Percentiles rank a stretch among this genome's conserved stretches.
Conservation (phyloP, 1,140 invertebrate genomes). For the Zaprionus inermis region DNA sequence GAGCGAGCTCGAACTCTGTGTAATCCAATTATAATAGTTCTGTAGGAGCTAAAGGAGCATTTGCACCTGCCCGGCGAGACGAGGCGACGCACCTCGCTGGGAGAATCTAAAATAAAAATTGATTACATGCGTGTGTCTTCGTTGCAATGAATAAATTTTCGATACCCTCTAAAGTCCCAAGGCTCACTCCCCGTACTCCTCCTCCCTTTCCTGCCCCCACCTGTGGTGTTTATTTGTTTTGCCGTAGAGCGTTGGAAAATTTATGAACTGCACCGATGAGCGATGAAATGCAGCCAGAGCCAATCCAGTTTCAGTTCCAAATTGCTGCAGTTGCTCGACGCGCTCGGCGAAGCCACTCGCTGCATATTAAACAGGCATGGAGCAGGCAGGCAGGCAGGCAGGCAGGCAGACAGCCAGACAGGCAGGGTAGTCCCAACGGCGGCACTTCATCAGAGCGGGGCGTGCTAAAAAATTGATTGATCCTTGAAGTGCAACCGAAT, state of each 20-base stretch:
- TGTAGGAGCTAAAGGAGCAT: constrained; percentile 39
- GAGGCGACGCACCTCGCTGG: constrained; percentile 8
- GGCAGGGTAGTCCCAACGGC: constrained; percentile 59
- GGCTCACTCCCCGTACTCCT: not conserved
- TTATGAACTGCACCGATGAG: constrained; percentile 73
- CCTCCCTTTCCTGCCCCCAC: not conserved
- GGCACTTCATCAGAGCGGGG: constrained; percentile 70
- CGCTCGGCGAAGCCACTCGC: constrained; percentile 68
- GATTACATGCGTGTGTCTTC: constrained; percentile 73
- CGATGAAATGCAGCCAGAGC: constrained; percentile 52
- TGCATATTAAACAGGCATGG: constrained; percentile 72
- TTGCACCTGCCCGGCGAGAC: constrained; percentile 64
- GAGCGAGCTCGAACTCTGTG: constrained; percentile 85
- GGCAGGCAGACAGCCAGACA: constrained; percentile 3
- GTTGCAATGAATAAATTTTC: constrained; percentile 59
- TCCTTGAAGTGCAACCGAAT: constrained; percentile 57
- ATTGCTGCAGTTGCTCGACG: constrained; percentile 73
- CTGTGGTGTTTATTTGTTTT: constrained; percentile 63
- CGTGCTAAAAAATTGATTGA: constrained; percentile 80
- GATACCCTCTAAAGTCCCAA: not conserved
- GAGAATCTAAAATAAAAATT: constrained; percentile 79
- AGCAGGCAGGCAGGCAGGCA: constrained; percentile 2
- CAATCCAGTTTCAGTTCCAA: constrained; percentile 39
- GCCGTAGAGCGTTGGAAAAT: constrained; percentile 68
- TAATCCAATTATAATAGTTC: constrained; percentile 78